Evolutionary conservation across 2,888 invertebrate species (phyloP).

Genomic region (Drosophila leonis): DNA sequence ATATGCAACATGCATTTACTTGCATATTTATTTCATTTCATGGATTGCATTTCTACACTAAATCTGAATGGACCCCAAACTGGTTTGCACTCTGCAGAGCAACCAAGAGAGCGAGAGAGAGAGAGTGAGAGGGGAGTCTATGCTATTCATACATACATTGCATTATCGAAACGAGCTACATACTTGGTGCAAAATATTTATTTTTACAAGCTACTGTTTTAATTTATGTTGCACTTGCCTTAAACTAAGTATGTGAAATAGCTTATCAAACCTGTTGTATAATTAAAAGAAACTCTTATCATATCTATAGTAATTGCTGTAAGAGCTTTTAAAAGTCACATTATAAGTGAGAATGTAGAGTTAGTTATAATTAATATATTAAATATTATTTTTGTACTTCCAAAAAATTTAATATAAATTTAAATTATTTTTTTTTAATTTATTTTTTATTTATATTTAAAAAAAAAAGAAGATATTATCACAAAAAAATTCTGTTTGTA

Average conservation of each 20-base stretch:
- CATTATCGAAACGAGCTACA: constrained; percentile 45
- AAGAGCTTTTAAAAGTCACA: neutral
- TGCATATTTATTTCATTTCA: constrained; percentile 42
- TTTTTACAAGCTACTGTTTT: constrained; percentile 51
- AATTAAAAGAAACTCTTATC: constrained; percentile 12
- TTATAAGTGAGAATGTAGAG: neutral
- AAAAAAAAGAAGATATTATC: no score
- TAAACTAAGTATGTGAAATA: constrained; percentile 9
- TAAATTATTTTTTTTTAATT: neutral
- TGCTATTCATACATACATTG: constrained; percentile 42
- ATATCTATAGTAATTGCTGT: constrained; percentile 10
- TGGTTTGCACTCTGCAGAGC: constrained; percentile 21
- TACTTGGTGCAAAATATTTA: constrained; percentile 42
- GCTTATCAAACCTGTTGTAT: constrained; percentile 4
- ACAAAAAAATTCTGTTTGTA: no score
- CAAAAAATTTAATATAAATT: neutral
- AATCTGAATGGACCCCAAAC: constrained; percentile 51
- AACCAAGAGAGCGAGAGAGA: neutral
- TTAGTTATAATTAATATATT: neutral
- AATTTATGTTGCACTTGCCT: constrained; percentile 27
- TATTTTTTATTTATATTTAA: neutral
- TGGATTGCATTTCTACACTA: constrained; percentile 43
- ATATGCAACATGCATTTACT: constrained; percentile 59
- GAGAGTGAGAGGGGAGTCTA: neutral
- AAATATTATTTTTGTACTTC: neutral